Percentiles rank a stretch among this genome's conserved stretches.
Evolutionary conservation across 2,888 invertebrate species (phyloP).

Genomic region (Phrixothrix hirtus): DNA sequence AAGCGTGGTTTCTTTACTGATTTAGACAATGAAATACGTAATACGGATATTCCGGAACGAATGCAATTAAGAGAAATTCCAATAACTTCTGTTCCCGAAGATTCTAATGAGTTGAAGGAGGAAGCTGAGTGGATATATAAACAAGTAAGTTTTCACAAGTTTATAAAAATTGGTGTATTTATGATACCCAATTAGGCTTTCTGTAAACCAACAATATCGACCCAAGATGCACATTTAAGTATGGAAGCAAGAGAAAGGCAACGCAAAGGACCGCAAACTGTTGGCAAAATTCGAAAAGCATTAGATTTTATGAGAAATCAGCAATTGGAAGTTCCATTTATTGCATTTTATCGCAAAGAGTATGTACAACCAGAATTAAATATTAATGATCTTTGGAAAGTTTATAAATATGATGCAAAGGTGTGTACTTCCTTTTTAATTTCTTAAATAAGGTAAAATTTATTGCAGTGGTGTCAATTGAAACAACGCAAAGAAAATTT

Average conservation of each 20-base stretch:
- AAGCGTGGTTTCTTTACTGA: slow-evolving; percentile 96
- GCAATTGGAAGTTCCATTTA: slow-evolving; percentile 95
- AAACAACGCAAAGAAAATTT: slow-evolving; percentile 83
- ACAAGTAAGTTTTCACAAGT: slow-evolving; percentile 57
- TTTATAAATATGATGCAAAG: slow-evolving; percentile 69
- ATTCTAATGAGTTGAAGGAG: slow-evolving; percentile 84
- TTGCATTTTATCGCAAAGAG: slow-evolving; percentile 97
- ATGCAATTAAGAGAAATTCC: slow-evolving; percentile 90
- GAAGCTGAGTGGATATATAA: slow-evolving; percentile 98
- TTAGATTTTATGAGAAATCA: slow-evolving; percentile 96
- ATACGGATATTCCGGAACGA: slow-evolving; percentile 87
- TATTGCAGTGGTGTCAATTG: slow-evolving; percentile 80
- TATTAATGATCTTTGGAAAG: slow-evolving; percentile 96
- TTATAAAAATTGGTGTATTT: too few species aligned
- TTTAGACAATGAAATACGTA: slow-evolving; percentile 86
- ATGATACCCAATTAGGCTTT: too few species aligned
- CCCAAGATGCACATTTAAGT: slow-evolving; percentile 67
- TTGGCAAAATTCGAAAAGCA: slow-evolving; percentile 91
- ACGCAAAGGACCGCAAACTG: slow-evolving; percentile 69
- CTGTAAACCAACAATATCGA: slow-evolving; percentile 78
- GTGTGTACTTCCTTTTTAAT: slow-evolving; percentile 10
- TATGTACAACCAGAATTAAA: slow-evolving; percentile 93
- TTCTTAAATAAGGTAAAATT: neutral
- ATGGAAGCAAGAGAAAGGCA: slow-evolving; percentile 60
- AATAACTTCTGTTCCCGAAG: slow-evolving; percentile 79